These are phyloP conservation scores for Fulmarus glacialis DNA, from an alignment of 2,113 vertebrate species.

Conservation along the genomic window DNA sequence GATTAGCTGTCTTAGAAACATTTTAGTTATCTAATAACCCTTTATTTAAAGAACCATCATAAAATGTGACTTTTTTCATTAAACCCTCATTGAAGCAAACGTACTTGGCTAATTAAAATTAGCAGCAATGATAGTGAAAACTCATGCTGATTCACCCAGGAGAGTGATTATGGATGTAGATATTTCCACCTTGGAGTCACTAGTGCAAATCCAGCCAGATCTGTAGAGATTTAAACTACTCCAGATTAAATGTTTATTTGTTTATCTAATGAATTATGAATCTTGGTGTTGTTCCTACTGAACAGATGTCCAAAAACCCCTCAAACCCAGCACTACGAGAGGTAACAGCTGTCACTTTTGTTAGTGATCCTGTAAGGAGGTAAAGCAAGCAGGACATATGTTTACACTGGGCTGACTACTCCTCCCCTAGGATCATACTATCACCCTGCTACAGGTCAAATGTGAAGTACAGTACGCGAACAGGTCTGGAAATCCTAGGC, in stretches of 20 bases:
- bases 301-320: background rate
- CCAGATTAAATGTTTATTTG: background rate
- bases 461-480: background rate
- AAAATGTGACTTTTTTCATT: background rate
- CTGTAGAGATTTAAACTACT: background rate
- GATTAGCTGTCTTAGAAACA: background rate
- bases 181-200: slow-evolving; percentile 7
- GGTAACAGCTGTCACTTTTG: background rate
- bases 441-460: background rate
- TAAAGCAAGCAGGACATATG: background rate
- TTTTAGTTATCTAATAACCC: background rate
- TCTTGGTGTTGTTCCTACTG: background rate
- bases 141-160: background rate
- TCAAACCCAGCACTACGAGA: background rate
- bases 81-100: background rate
- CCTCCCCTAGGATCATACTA: background rate
- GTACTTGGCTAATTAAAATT: background rate
- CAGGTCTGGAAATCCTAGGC: background rate
- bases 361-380: background rate
- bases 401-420: background rate
- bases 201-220: background rate
- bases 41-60: background rate
- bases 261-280: background rate
- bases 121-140: background rate
- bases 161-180: background rate